A percentile compares a stretch with the other conserved stretches of the same genome.
Evolutionary conservation across 2,888 invertebrate species (phyloP).

Genomic region (Thereva nobilitata): DNA sequence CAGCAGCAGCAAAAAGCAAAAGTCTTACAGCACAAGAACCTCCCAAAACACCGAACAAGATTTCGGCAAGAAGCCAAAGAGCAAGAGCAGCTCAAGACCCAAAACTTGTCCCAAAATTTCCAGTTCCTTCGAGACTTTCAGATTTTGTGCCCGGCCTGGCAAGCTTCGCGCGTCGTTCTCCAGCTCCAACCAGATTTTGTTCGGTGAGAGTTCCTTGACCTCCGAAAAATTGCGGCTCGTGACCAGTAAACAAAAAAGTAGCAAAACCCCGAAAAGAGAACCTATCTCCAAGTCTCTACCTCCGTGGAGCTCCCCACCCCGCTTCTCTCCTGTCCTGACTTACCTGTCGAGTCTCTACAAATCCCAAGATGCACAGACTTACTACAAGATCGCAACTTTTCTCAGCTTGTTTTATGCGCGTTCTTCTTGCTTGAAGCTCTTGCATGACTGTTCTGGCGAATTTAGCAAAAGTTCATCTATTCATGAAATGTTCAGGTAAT

Average conservation of each 20-base stretch:
- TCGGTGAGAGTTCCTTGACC: constrained; percentile 23
- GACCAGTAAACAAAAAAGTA: constrained; percentile 17
- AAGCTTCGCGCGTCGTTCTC: constrained; percentile 51
- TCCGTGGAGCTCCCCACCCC: neutral
- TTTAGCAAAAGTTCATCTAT: constrained; percentile 22
- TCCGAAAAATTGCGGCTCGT: constrained; percentile 27
- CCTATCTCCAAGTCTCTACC: neutral
- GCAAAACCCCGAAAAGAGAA: neutral
- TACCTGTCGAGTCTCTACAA: too few species aligned
- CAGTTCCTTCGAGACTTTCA: constrained; percentile 53
- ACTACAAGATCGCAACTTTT: too few species aligned
- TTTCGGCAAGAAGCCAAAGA: constrained; percentile 4
- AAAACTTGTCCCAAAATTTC: constrained; percentile 46
- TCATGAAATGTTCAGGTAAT: constrained; percentile 1
- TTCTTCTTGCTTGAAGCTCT: neutral
- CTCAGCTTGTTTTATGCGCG: too few species aligned
- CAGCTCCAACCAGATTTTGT: neutral
- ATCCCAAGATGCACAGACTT: too few species aligned
- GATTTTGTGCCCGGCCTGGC: constrained; percentile 48
- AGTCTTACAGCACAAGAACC: neutral
- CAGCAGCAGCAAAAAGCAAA: constrained; percentile 11
- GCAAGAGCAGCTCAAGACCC: neutral
- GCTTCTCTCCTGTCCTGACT: too few species aligned
- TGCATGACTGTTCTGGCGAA: neutral
- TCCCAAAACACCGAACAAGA: constrained; percentile 2